phyloP scores from a whole-genome alignment of 2,113 vertebrate species.

The Opisthocomus hoazin region DNA sequence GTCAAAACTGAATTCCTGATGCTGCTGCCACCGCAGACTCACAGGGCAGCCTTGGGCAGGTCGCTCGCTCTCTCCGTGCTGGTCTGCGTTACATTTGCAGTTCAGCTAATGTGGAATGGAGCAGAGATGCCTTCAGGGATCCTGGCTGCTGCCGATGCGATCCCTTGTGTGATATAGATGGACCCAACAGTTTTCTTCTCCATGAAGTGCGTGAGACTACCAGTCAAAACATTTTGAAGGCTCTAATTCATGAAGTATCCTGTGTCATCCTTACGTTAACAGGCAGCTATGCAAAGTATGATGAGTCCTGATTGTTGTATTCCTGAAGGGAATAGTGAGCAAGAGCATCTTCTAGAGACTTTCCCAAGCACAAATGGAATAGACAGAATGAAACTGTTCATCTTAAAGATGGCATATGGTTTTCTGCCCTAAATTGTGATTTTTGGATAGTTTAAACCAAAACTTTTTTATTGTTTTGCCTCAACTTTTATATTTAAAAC shows the following conservation, averaged over 20 bases:
- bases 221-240: background rate
- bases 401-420: accelerated
- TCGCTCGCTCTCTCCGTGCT: accelerated
- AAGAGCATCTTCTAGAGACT: background rate
- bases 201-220: background rate
- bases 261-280: background rate
- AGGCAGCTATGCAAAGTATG: background rate
- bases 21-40: background rate
- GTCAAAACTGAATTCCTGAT: background rate
- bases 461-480: background rate
- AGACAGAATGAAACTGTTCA: background rate
- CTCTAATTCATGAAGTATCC: background rate
- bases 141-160: accelerated
- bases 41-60: background rate
- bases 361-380: background rate
- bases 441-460: background rate
- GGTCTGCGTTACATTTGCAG: background rate
- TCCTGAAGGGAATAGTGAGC: background rate
- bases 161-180: background rate
- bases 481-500: background rate
- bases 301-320: background rate
- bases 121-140: background rate
- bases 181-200: background rate
- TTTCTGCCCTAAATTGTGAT: background rate
- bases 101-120: background rate